Base-by-base conservation (phyloP, 1,140 invertebrate species). In the Chlorops oryzae region DNA sequence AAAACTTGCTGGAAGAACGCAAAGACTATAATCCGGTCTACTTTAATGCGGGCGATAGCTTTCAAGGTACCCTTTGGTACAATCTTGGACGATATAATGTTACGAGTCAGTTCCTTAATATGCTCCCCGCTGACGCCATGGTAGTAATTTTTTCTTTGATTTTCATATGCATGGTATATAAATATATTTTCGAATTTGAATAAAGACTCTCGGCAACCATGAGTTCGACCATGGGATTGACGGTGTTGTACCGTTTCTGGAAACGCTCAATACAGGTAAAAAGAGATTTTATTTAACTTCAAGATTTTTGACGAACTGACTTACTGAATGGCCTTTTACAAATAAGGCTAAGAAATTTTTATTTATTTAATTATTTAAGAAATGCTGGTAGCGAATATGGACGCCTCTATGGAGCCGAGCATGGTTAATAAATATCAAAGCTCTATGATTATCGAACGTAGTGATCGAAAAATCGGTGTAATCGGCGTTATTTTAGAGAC, bases 21-120 rank as follows among this genome's bases (percentile, higher is more conserved):
- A 63, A 78, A 55, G 73, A 84, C 63, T 72, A 70, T 0, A 80
- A 86, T 58, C 78, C 83, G 0, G 70, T 92, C 42, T 78, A 88
- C 27, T 73, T 92, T 5, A 90, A 91, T 67, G 89, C 82, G 1
- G 90, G 90, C 1, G 90, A 92, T 68, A 87, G 85, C 63, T 92
- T 84, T 63, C 88, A 91, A 67, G 90, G 90, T 1, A 91, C 88
- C 1, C 74, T 90, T 1, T 92, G 86, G 86, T 92, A 90, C 69
- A 85, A 85, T 51, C 64, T 88, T 17, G 79, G 84, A 50, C 78
- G 81, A 52, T 90, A 86, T 80, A 83, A 84, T 53, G 83, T 83
- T 1, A 84, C 83, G 0, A 79, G 83, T 13, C 65, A 83, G 46
- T 88, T 92, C 63, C 80, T 91, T 62, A 90, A 90, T 58, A 68